Evolutionary conservation across 2,797 vertebrate genomes (phyloP), one percentile per base, ranked within the genome.

Genomic region (Sebastes jordani): DNA sequence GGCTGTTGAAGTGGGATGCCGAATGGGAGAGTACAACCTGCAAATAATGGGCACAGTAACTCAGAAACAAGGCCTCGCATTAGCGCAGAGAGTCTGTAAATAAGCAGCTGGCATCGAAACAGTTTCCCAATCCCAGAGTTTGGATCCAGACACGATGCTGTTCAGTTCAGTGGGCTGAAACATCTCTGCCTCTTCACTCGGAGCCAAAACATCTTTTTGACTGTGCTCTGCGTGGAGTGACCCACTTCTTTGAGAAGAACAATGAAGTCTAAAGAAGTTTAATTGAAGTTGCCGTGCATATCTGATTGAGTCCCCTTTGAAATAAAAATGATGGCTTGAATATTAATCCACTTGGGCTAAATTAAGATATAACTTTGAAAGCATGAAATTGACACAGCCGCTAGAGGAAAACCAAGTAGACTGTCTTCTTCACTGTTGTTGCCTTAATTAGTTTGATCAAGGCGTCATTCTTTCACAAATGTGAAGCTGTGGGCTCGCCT

Each of bases 121-220:
- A 42, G 59, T 80, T 84, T 84, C 63, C 76, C 72, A 69, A 84
- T 84, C 83, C 85, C 64, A 36, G 74, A 82, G 68, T 88, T 89
- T 89, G 87, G 90, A 90, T 84, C 81, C 86, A 88, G 84, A 89
- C 81, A 78, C 32, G 23, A 65, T 76, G 72, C 75, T 88, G 64
- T 78, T 86, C 89, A 88, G 87, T 90, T 93, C 91, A 93, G 69
- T 93, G 88, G 81, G 69, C 88, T 87, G 85, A 88, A 92, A 90
- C 84, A 88, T 89, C 82, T 80, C 80, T 89, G 85, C 83, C 82
- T 86, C 82, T 73, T 88, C 84, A 83, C 82, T 90, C 62, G 2
- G 61, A 91, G 89, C 87, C 82, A 88, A 89, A 91, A 86, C 83
- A 91, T 88, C 76, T 82, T 87, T 87, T 64, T 86, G 80, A 86